phyloP scores from a whole-genome alignment of 2,888 invertebrate species.

The Masnerella sp. region DNA sequence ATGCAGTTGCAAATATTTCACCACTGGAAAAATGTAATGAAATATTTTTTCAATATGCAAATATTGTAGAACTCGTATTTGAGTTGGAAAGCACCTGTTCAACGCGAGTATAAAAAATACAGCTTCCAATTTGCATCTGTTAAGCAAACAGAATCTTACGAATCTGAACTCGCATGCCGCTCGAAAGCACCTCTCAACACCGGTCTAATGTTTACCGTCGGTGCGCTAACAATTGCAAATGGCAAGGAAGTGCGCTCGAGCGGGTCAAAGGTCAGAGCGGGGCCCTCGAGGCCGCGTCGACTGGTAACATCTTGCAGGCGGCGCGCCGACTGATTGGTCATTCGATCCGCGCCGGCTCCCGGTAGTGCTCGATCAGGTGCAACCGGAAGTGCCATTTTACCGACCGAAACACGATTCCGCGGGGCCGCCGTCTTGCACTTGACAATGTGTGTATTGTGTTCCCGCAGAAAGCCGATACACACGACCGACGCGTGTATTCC shows the following conservation, averaged over 20 bases:
- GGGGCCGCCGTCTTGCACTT: conserved; percentile 25
- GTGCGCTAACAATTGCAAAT: conserved; percentile 27
- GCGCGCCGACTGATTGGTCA: conserved; percentile 68
- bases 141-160: no score
- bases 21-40: no score
- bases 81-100: no score
- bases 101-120: no score
- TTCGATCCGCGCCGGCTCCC: conserved; percentile 63
- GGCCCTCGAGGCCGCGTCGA: conserved; percentile 32
- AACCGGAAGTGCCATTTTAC: conserved; percentile 68
- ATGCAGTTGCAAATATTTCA: no score
- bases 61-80: no score
- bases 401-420: conserved; percentile 59
- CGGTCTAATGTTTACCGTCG: conserved; percentile 22
- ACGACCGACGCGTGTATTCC: conserved; percentile 12
- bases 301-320: conserved; percentile 69
- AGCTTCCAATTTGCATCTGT: no score
- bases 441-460: conserved; percentile 48
- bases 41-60: no score
- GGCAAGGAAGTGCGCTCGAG: conserved; percentile 33
- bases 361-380: conserved; percentile 61
- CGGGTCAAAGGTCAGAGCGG: conserved; percentile 54
- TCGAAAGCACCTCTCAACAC: conserved; percentile 9
- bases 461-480: conserved; percentile 31
- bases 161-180: neutral